Evolutionary conservation across 2,113 vertebrate species (phyloP).

Genomic region (Macaca mulatta): DNA sequence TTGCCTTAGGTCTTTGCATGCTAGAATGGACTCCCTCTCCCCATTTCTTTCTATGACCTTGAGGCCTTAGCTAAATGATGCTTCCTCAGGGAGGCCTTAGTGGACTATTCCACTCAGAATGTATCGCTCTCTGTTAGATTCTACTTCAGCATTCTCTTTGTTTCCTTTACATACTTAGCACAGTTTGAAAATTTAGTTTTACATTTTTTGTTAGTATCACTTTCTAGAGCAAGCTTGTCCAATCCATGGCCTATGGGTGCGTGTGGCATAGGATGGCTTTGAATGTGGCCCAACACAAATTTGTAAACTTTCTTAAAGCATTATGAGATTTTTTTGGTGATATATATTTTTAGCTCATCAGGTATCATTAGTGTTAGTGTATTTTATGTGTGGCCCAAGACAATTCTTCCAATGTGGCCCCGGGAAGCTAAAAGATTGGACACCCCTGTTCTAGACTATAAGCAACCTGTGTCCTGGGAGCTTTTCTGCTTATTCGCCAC

Average conservation of each 20-base stretch:
- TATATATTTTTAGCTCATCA: no score
- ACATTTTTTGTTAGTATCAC: not conserved
- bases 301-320: no score
- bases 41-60: not conserved
- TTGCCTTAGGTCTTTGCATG: not conserved
- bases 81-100: not conserved
- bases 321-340: no score
- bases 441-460: not conserved
- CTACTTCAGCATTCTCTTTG: not conserved
- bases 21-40: not conserved
- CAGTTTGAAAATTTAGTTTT: not conserved
- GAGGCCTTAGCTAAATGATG: not conserved
- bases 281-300: no score
- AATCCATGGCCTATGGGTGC: no score
- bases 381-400: no score
- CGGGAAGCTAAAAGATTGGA: no score
- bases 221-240: no score
- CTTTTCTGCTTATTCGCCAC: not conserved
- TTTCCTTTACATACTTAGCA: not conserved
- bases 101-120: not conserved
- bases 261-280: no score
- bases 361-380: no score
- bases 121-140: not conserved
- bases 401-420: no score
- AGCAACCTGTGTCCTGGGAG: not conserved